These are phyloP conservation scores for Torymus aiolomorphi DNA, from an alignment of 2,888 invertebrate species.

Conservation along the genomic window DNA sequence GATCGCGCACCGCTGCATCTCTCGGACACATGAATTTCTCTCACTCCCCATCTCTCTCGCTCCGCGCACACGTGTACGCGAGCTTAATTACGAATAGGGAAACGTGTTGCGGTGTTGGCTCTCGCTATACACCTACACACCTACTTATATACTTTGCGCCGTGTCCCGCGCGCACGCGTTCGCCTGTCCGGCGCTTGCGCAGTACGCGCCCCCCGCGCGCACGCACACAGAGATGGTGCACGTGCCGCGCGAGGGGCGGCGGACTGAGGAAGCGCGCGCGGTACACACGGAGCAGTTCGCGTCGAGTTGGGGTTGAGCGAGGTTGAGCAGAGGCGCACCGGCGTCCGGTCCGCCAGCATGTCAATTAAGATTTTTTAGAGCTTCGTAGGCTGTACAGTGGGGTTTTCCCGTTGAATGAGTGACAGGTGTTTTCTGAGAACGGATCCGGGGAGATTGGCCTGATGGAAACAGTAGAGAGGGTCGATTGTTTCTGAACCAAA, in stretches of 20 bases:
- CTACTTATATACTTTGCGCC: neutral
- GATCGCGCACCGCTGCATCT: neutral
- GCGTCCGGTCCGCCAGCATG: neutral
- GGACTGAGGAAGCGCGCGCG: too few species aligned
- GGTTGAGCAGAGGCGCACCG: neutral
- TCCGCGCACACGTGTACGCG: neutral
- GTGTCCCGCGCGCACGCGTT: neutral
- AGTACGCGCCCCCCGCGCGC: neutral
- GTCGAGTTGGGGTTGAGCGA: neutral
- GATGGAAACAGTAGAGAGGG: too few species aligned
- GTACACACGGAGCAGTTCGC: neutral
- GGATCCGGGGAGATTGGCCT: too few species aligned
- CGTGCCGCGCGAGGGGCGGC: slow-evolving; percentile 12
- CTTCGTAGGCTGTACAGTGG: too few species aligned
- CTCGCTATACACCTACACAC: neutral
- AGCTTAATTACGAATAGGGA: neutral
- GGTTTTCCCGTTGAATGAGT: too few species aligned
- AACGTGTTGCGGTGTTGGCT: slow-evolving; percentile 22
- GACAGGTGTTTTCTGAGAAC: too few species aligned
- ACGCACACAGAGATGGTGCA: slow-evolving; percentile 10
- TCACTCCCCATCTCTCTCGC: neutral
- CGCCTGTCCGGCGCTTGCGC: neutral
- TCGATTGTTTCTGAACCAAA: too few species aligned
- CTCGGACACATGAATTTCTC: slow-evolving; percentile 4
- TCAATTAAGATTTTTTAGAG: too few species aligned